Conservation (phyloP, 2,888 invertebrate genomes). For the Pyrrhosoma nymphula region DNA sequence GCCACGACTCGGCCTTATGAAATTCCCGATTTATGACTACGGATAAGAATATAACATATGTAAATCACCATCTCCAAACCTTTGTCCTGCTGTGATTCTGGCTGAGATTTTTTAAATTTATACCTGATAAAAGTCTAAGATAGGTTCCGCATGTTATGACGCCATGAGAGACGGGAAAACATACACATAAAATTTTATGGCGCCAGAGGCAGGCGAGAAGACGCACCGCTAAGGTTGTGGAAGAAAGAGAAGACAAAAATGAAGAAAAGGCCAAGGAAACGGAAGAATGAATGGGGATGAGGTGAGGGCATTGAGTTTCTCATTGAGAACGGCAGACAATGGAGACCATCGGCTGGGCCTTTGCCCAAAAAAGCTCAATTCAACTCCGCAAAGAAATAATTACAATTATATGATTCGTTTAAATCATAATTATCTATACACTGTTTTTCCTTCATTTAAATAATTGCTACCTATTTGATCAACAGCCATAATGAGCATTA, state of each 20-base stretch:
- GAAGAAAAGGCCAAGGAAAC: too few species aligned
- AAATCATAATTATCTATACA: too few species aligned
- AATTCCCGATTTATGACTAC: neutral
- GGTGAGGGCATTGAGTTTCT: too few species aligned
- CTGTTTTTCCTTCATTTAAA: too few species aligned
- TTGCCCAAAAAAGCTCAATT: too few species aligned
- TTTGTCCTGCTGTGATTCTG: neutral
- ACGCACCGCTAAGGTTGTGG: neutral
- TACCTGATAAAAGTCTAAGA: constrained; percentile 14
- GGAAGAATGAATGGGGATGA: neutral
- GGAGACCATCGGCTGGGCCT: too few species aligned
- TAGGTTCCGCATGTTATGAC: constrained; percentile 38
- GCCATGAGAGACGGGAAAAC: neutral
- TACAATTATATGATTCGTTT: too few species aligned
- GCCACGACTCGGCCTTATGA: neutral
- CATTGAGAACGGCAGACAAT: too few species aligned
- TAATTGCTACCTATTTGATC: too few species aligned
- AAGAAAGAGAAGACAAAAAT: neutral
- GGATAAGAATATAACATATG: neutral
- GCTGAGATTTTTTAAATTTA: neutral
- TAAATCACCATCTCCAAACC: constrained; percentile 6
- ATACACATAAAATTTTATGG: neutral
- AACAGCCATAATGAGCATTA: too few species aligned
- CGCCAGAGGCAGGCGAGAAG: neutral
- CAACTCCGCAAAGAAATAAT: too few species aligned